Evolutionary conservation across 2,888 invertebrate species (phyloP), one percentile per base, ranked within the genome.

Genomic region (Morpho deidamia): DNA sequence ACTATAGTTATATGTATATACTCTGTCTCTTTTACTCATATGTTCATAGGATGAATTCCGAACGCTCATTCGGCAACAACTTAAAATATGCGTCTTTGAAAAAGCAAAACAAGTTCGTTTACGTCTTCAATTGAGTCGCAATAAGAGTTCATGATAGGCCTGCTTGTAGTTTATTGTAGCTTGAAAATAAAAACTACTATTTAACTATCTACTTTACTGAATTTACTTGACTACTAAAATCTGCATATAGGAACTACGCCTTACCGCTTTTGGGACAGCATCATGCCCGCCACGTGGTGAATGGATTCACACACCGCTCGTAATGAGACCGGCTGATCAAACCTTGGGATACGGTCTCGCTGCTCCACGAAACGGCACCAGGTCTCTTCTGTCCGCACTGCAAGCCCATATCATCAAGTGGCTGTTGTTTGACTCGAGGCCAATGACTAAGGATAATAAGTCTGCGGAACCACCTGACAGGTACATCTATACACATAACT

Each of bases 391-490:
- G 8, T 92, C 93, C 0, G 94, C 92, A 1, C 88, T 94, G 0
- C 94, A 94, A 66, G 94, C 94, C 0, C 92, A 93, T 53, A 88
- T 94, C 64, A 83, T 95, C 53, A 94, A 94, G 71, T 92, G 93
- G 80, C 82, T 94, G 56, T 83, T 94, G 14, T 95, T 95, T 65
- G 91, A 91, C 57, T 85, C 87, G 0, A 70, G 86, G 45, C 89
- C 88, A 59, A 62, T 76, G 70, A 81, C 78, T 1, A 86, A 87
- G 59, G 83, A 87, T 56, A 91, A 91, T 43, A 89, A 89, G 61
- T 80, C 84, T n/a, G 67, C 64, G 43, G 78, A 85, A 7, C 85
- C 87, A 0, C 83, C 91, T 1, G 92, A 92, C n/a, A 83, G 86
- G 92, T 92, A 67, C 82, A 50, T n/a, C n/a, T n/a, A n/a, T 46